phyloP scores from a whole-genome alignment of 2,888 invertebrate species.

The Diloba caeruleocephala region DNA sequence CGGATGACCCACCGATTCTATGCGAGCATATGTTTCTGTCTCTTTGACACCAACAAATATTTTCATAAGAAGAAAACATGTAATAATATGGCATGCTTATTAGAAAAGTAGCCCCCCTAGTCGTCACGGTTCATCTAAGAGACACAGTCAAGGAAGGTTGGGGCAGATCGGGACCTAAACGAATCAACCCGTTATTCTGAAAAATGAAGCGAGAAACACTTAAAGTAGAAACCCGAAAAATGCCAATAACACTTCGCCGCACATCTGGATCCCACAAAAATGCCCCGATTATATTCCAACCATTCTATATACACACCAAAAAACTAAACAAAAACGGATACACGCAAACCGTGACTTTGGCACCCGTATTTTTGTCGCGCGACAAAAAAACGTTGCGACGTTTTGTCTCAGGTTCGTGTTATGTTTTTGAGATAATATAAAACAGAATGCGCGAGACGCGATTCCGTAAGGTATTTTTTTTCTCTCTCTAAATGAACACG shows the following conservation, averaged over 20 bases:
- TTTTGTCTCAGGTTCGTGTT: conserved; percentile 66
- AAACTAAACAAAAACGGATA: conserved; percentile 46
- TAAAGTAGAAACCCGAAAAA: too few species aligned
- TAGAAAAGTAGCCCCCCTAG: too few species aligned
- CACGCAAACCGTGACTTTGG: conserved; percentile 62
- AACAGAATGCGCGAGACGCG: conserved; percentile 69
- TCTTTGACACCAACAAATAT: too few species aligned
- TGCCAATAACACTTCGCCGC: conserved; percentile 8
- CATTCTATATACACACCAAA: conserved; percentile 32
- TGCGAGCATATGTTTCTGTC: too few species aligned
- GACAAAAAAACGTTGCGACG: conserved; percentile 61
- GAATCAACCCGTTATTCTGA: too few species aligned
- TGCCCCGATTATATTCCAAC: conserved; percentile 13
- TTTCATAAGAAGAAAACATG: too few species aligned
- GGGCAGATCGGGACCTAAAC: too few species aligned
- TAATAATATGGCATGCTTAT: too few species aligned
- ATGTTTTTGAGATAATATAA: conserved; percentile 76
- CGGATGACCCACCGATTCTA: too few species aligned
- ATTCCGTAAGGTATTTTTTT: conserved; percentile 64
- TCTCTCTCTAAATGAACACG: conserved; percentile 80
- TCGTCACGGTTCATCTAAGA: too few species aligned
- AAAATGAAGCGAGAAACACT: too few species aligned
- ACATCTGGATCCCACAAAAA: conserved; percentile 13
- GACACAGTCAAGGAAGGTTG: too few species aligned
- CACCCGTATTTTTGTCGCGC: conserved; percentile 59